A percentile compares a stretch with the other conserved stretches of the same genome.
Evolutionary conservation across 2,888 invertebrate species (phyloP).

Genomic region (Eutolmus rufibarbis): DNA sequence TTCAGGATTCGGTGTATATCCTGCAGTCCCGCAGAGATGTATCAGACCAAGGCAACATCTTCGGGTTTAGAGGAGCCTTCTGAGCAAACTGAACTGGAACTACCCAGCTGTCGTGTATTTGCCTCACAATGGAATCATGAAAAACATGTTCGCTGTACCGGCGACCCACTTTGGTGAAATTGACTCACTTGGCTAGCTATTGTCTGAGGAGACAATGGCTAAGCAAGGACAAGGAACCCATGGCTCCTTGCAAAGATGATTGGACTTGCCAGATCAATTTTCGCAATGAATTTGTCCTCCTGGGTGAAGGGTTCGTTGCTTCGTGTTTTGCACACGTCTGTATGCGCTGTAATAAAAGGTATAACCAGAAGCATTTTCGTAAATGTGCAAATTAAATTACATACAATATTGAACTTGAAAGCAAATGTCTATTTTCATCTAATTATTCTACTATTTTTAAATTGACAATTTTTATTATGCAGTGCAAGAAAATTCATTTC

Average conservation of each 20-base stretch:
- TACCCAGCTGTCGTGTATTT: constrained; percentile 10
- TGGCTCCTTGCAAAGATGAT: neutral
- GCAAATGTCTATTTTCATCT: too few relatives aligned
- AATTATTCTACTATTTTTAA: too few relatives aligned
- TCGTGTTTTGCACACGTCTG: neutral
- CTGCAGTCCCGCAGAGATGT: neutral
- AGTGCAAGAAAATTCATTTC: too few relatives aligned
- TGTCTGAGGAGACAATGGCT: neutral
- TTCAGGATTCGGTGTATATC: neutral
- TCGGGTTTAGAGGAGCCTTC: neutral
- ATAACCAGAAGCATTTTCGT: neutral
- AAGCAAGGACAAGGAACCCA: neutral
- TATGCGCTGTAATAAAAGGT: neutral
- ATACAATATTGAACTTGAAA: neutral
- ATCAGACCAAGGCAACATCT: neutral
- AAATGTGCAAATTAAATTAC: neutral
- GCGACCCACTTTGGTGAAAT: neutral
- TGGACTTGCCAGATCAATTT: neutral
- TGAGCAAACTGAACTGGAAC: constrained; percentile 17
- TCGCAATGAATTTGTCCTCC: neutral
- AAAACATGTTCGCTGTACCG: neutral
- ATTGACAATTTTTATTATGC: too few relatives aligned
- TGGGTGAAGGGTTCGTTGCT: neutral
- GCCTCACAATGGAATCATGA: neutral
- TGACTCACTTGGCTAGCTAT: neutral